These are phyloP conservation scores for Melanerpes aurifrons DNA, from an alignment of 2,113 vertebrate species.

Conservation along the genomic window DNA sequence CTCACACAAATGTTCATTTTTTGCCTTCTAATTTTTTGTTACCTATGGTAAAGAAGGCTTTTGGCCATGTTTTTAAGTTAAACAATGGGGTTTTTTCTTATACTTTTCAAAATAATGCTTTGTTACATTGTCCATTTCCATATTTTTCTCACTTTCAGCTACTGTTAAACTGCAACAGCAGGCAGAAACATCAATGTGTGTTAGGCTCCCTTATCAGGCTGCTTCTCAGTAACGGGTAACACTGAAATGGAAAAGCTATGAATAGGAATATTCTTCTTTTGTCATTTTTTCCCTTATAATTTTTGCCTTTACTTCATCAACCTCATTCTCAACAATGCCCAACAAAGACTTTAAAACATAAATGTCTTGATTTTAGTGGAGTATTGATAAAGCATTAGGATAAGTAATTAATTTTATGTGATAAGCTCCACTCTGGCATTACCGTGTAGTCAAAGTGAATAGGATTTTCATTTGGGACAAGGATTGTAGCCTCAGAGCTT, in stretches of 20 bases:
- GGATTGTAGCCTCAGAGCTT: neutral
- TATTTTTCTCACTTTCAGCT: neutral
- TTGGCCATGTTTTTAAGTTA: neutral
- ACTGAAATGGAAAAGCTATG: neutral
- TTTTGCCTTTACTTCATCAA: neutral
- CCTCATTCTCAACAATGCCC: neutral
- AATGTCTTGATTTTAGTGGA: neutral
- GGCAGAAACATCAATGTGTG: neutral
- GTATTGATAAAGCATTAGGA: neutral
- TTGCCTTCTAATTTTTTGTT: neutral
- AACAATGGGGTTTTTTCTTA: neutral
- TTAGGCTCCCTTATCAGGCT: neutral
- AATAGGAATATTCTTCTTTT: neutral
- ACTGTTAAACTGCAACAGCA: neutral
- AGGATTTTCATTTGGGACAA: neutral
- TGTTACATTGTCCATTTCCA: neutral
- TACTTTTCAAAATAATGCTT: neutral
- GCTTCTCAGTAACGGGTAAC: neutral
- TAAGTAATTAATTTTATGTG: neutral
- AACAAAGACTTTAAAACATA: neutral
- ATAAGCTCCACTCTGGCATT: neutral
- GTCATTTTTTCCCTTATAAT: neutral
- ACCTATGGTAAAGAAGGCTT: neutral
- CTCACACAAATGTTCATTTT: neutral
- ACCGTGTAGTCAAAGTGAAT: rapidly evolving